phyloP scores from a whole-genome alignment of 2,797 vertebrate genomes.

The Octomys mimax region DNA sequence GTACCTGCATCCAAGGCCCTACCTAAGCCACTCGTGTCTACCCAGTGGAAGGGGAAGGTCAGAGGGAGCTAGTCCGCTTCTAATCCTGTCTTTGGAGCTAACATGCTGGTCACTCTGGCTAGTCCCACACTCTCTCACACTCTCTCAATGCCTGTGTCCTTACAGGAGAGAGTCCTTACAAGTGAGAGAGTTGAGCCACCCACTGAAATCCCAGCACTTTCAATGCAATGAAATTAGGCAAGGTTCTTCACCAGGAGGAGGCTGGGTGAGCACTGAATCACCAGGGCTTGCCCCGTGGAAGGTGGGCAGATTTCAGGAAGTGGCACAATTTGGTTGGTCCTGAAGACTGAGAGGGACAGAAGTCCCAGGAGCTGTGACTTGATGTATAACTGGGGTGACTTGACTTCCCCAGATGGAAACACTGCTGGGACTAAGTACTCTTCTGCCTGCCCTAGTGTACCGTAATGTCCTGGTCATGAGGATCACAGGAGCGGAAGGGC shows the following conservation, averaged over 20 bases:
- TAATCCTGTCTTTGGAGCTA: background rate
- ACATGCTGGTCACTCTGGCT: background rate
- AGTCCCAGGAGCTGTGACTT: background rate
- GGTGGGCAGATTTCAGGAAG: background rate
- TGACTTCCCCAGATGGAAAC: background rate
- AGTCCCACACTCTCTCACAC: background rate
- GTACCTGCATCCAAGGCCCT: background rate
- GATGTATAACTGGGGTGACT: too few relatives aligned
- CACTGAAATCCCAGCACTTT: background rate
- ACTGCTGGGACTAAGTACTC: background rate
- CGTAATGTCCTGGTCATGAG: conserved; percentile 89
- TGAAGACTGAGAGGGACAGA: background rate
- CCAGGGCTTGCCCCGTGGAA: background rate
- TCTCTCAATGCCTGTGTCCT: background rate
- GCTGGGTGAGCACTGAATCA: background rate
- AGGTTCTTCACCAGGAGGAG: background rate
- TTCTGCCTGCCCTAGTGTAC: conserved; percentile 80
- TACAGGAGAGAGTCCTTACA: too few relatives aligned
- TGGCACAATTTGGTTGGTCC: too few relatives aligned
- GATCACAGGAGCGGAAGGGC: conserved; percentile 88
- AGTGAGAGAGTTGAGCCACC: background rate
- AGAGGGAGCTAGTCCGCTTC: background rate
- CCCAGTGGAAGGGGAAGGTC: background rate
- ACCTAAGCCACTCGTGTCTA: background rate
- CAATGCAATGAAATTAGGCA: background rate